Evolutionary conservation across 2,888 invertebrate genomes (phyloP), one percentile per base, ranked within the genome.

Genomic region (Andrena camellia): DNA sequence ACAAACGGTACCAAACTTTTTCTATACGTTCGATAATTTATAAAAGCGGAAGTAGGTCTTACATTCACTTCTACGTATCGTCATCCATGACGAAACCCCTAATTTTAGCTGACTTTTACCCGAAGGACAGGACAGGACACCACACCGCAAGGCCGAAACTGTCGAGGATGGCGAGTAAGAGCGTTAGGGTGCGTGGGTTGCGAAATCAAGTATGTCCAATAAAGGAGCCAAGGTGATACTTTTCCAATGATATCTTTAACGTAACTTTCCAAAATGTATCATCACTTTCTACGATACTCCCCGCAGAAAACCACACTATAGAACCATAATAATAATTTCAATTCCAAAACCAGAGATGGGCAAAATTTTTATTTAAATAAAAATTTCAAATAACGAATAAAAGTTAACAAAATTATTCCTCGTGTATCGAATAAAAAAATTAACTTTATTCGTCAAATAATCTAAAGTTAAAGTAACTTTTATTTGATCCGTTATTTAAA

Each of bases 101-200:
- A 84, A 84, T 77, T 84, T 84, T 84, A 83, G 67, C 73, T 67
- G 73, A 35, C 67, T 72, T 66, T 75, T 52, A n/a, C 33, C 50
- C 60, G 42, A 57, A 42, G 20, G 13, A 4, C 33, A 76, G 69
- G 70, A 80, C 23, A 42, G 20, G 13, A 4, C 33, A 76, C 66
- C 67, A 80, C 23, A 60, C 20, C 8, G n/a, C 77, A 69, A 81
- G 75, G 72, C 26, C 78, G 57, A 64, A 69, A 75, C 48, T 69
- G 57, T 66, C 85, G 73, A 79, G 71, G 77, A 81, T 83, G 63
- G 48, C 23, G 57, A 84, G 66, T 63, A 80, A 69, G 83, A 75
- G 31, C 68, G 68, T 83, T 73, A 66, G 83, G 73, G 68, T 84
- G 84, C 80, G 87, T 87, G 66, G 87, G 87, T 80, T 86, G 81